A percentile compares a stretch with the other conserved stretches of the same genome.
phyloP scores from a whole-genome alignment of 2,113 vertebrate species.

The Haemorhous mexicanus region DNA sequence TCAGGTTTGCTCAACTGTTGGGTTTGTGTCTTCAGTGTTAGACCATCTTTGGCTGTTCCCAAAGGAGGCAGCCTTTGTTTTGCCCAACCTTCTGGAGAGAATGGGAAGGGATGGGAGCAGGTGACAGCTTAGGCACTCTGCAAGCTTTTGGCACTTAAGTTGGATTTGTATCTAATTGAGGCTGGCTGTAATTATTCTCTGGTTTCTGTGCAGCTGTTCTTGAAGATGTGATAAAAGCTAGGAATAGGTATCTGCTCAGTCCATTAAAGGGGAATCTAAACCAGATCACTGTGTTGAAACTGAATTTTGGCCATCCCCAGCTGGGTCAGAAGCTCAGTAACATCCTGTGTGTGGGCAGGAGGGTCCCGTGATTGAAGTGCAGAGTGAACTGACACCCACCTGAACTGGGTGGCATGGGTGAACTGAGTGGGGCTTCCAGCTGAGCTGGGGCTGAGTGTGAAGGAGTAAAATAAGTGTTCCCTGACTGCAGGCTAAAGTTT shows the following conservation, averaged over 20 bases:
- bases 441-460: not conserved
- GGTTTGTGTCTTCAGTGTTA: not conserved
- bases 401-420: not conserved
- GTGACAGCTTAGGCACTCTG: not conserved
- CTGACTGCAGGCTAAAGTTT: not conserved
- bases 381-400: not conserved
- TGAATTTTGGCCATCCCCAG: not conserved
- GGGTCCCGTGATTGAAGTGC: not conserved
- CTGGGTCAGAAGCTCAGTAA: not conserved
- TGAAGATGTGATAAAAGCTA: not conserved
- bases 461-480: not conserved
- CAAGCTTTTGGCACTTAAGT: not conserved
- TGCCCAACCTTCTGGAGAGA: not conserved
- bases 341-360: not conserved
- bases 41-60: not conserved
- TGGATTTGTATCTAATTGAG: not conserved
- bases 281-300: not conserved
- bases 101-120: not conserved
- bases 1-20: not conserved
- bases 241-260: not conserved
- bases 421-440: not conserved
- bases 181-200: not conserved
- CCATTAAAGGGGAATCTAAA: not conserved
- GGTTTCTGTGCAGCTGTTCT: not conserved
- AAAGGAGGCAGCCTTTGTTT: not conserved